Conservation (phyloP, 2,113 vertebrate species). For the Cyrtonyx montezumae region DNA sequence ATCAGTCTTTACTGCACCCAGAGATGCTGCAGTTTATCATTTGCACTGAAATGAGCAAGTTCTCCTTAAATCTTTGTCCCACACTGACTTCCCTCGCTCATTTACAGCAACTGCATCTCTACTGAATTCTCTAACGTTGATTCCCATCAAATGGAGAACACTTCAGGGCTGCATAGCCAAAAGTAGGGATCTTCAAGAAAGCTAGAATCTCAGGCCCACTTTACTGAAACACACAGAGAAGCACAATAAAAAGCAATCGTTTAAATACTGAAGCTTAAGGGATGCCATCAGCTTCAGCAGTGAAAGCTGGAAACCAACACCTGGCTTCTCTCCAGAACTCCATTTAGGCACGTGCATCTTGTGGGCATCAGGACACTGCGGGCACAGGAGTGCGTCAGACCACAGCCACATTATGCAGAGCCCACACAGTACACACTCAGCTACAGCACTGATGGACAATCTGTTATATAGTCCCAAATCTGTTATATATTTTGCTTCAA, state of each 20-base stretch:
- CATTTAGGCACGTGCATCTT: not conserved
- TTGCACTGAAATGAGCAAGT: not conserved
- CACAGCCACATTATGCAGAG: not conserved
- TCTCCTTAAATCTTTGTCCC: not conserved
- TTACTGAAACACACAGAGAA: not conserved
- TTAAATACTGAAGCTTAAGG: not conserved
- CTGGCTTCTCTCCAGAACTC: not conserved
- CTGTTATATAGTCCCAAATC: too few species aligned
- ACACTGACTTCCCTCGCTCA: not conserved
- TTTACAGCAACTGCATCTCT: not conserved
- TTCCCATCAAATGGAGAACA: not conserved
- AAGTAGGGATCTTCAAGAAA: not conserved
- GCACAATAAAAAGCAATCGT: not conserved
- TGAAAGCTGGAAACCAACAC: not conserved
- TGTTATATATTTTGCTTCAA: too few species aligned
- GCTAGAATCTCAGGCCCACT: not conserved
- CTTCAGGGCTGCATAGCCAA: not conserved
- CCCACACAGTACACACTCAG: accelerated
- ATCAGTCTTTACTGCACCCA: not conserved
- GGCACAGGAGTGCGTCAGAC: not conserved
- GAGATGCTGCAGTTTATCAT: not conserved
- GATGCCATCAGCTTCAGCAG: not conserved
- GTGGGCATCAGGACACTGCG: not conserved
- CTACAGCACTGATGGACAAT: too few species aligned
- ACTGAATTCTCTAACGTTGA: not conserved